Evolutionary conservation across 2,797 vertebrate species (phyloP).

Genomic region (Thamnophis elegans): DNA sequence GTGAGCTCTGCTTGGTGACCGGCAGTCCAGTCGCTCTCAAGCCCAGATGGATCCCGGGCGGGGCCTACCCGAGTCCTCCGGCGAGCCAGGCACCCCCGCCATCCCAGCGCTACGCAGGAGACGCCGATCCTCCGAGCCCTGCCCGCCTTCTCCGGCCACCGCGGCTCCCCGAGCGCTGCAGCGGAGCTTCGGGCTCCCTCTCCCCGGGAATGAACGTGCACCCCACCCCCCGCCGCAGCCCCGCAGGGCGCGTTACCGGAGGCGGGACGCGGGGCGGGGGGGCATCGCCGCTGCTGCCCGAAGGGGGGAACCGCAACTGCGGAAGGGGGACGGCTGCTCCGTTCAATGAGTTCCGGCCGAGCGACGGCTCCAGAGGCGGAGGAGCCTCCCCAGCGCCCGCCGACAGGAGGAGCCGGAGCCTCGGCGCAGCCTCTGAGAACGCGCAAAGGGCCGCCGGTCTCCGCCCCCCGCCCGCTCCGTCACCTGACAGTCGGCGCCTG

Average conservation of each 20-base stretch:
- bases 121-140: neutral
- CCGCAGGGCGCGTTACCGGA: no score
- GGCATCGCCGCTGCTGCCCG: neutral
- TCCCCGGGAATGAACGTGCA: neutral
- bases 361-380: neutral
- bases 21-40: neutral
- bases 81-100: neutral
- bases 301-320: no score
- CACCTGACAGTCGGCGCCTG: neutral
- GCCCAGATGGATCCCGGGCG: neutral
- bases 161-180: neutral
- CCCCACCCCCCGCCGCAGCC: no score
- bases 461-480: neutral
- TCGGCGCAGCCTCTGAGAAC: neutral
- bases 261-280: no score
- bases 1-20: neutral
- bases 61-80: neutral
- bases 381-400: neutral
- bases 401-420: neutral
- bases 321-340: neutral
- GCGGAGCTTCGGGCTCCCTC: neutral
- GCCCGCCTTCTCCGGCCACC: neutral
- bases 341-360: neutral
- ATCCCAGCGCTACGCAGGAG: rapidly evolving
- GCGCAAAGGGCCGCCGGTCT: neutral